Base-by-base conservation (phyloP, 2,888 invertebrate genomes). In the Cephus pulcher region DNA sequence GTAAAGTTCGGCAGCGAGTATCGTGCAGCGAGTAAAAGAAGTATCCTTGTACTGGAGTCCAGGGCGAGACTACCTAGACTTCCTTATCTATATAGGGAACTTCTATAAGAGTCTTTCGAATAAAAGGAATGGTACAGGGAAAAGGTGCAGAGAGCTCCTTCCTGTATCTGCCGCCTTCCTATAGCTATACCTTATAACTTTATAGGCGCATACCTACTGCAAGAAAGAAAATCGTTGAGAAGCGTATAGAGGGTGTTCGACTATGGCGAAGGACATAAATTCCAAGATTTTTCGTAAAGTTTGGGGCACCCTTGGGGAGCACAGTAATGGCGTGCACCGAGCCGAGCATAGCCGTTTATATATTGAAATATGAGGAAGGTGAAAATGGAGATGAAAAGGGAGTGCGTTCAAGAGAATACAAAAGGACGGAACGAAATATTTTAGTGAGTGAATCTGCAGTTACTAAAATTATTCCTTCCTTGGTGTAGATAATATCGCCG, bases 201-300 rank as follows among this genome's bases (percentile, higher is more conserved):
- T 70, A 70, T 34, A 35, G 56, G 69, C 37, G 69, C 75, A 78
- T 73, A 80, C 37, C 74, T 69, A 69, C 40, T 69, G 76, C 76
- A 80, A 74, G 79, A 35, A 40, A 75, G 71, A 75, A 37, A 34
- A 75, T 73, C 74, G 74, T 76, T 79, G 56, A 73, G 75, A 76
- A 79, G 80, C 79, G 76, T 76, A 74, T 75, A 32, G 81, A 78
- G 74, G 15, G 35, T 68, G 74, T 77, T 68, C 40, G 15, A 40
- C 15, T 40, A 40, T 40, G 40, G 40, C 15, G 15, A 40, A 15
- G 15, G 80, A 82, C 84, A 86, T 86, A 88, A 88, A 88, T 88
- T 89, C 86, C 82, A 84, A 84, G 85, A 88, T 89, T 89, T 88
- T 88, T 89, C 88, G 86, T 85, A 81, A 89, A 89, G 88, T 89